These are phyloP conservation scores for Plagiodera versicolora DNA, from an alignment of 2,888 invertebrate species.

Conservation along the genomic window DNA sequence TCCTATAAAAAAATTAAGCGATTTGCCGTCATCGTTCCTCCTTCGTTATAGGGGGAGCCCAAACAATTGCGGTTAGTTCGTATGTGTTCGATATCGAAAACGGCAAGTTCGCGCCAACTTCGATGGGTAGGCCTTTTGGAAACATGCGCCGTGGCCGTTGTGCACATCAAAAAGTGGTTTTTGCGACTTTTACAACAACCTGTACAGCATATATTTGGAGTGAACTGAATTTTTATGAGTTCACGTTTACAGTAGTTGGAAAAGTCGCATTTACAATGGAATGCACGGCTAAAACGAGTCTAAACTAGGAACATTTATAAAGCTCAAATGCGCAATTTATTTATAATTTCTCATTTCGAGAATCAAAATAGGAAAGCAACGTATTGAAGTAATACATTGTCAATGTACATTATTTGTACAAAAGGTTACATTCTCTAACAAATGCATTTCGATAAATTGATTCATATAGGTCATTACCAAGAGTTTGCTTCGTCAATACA, in stretches of 20 bases:
- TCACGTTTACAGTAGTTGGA: constrained; percentile 22
- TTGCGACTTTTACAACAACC: constrained; percentile 25
- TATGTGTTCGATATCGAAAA: not conserved
- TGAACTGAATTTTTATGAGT: not conserved
- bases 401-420: constrained; percentile 11
- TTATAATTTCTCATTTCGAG: constrained; percentile 5
- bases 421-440: not conserved
- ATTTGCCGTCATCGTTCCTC: constrained; percentile 34
- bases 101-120: constrained; percentile 43
- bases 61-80: not conserved
- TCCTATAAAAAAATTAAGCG: constrained; percentile 48
- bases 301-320: constrained; percentile 42
- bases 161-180: constrained; percentile 43
- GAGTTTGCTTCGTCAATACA: no score
- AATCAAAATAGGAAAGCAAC: constrained; percentile 12
- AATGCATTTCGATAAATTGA: not conserved
- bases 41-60: not conserved
- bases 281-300: constrained; percentile 46
- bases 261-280: constrained; percentile 35
- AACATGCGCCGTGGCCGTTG: constrained; percentile 54
- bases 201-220: not conserved
- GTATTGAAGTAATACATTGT: not conserved
- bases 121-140: constrained; percentile 54
- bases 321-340: not conserved
- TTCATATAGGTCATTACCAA: no score